A percentile compares a stretch with the other conserved stretches of the same genome.
Evolutionary conservation across 92 coral and sea anemone species (phyloP).

Genomic region (Epizoanthus ramosus): DNA sequence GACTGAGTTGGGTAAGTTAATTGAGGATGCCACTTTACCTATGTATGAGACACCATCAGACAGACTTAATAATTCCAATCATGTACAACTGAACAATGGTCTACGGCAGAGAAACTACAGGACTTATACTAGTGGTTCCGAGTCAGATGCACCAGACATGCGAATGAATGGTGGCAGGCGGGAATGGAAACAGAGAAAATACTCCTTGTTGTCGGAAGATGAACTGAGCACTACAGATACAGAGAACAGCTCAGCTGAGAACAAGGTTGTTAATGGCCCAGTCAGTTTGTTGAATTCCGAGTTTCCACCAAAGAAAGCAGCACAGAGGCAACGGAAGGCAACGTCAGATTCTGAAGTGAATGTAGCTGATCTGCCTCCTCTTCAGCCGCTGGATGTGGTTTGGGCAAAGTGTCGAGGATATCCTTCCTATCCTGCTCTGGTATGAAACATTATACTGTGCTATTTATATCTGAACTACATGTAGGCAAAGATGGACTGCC

Average conservation of each 20-base stretch:
- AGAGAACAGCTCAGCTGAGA: slow-evolving; percentile 86
- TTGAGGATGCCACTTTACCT: slow-evolving; percentile 88
- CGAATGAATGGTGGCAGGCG: slow-evolving; percentile 85
- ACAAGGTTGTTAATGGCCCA: slow-evolving; percentile 78
- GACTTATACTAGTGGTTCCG: slow-evolving; percentile 96
- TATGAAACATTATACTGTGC: slow-evolving; percentile 36
- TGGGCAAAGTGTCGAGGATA: slow-evolving; percentile 99
- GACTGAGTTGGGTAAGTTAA: slow-evolving; percentile 86
- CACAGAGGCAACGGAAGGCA: slow-evolving; percentile 70
- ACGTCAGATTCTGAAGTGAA: slow-evolving; percentile 81
- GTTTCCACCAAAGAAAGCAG: slow-evolving; percentile 59
- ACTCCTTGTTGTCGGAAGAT: slow-evolving; percentile 88
- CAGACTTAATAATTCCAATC: slow-evolving; percentile 51
- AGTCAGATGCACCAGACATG: slow-evolving; percentile 77
- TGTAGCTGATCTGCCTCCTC: slow-evolving; percentile 75
- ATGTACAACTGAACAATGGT: slow-evolving; percentile 82
- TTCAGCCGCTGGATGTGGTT: slow-evolving; percentile 91
- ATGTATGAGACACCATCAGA: slow-evolving; percentile 83
- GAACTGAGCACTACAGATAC: slow-evolving; percentile 96
- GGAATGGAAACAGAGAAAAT: slow-evolving; percentile 76
- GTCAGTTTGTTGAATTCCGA: slow-evolving; percentile 59
- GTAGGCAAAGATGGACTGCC: no score
- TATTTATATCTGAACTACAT: neutral
- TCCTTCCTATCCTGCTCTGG: slow-evolving; percentile 98
- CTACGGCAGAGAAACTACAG: slow-evolving; percentile 92